Base-by-base conservation (phyloP, 2,797 vertebrate genomes). In the Sebastes cheni region DNA sequence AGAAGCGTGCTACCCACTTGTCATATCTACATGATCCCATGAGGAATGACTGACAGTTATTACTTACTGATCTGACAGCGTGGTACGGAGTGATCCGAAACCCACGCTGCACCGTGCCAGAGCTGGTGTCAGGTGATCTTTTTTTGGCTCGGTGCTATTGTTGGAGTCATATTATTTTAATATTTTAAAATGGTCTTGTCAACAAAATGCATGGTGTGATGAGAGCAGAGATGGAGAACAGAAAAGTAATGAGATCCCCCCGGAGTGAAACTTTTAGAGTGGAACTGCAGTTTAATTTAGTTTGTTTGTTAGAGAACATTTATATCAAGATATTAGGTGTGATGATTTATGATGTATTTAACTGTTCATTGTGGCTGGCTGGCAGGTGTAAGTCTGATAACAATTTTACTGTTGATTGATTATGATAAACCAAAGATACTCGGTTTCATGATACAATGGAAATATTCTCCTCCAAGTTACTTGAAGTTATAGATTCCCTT, bases 31-130 rank as follows among this genome's bases (percentile, higher is more conserved):
- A 79, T 80, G 61, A 83, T 85, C 67, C 80, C 79, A 85, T 75
- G 83, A 88, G 80, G 52, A 80, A 67, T 90, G 90, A 93, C 64
- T 90, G 91, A 82, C 91, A 83, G 83, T 80, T 91, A 88, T 89
- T 80, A 79, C 81, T 39, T 71, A n/a, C 72, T 64, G 80, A 88
- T 85, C 68, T 91, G 90, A 91, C 89, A 89, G 75, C 32, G 25
- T 39, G 72, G 60, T 34, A 55, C 83, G 76, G 75, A 83, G 66
- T 75, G 67, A 90, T 79, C 75, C 69, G 80, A 73, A 74, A 79
- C 46, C 67, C 67, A 36, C 50, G 60, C 34, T 30, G 59, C 58
- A 6, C 70, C 25, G 67, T 73, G 75, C 71, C 70, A 71, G 60
- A 60, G 75, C 71, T 77, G 73, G 66, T 78, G 54, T 88, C 77